A percentile compares a stretch with the other conserved stretches of the same genome.
Evolutionary conservation across 2,113 vertebrate species (phyloP).

Genomic region (Lagopus leucura): DNA sequence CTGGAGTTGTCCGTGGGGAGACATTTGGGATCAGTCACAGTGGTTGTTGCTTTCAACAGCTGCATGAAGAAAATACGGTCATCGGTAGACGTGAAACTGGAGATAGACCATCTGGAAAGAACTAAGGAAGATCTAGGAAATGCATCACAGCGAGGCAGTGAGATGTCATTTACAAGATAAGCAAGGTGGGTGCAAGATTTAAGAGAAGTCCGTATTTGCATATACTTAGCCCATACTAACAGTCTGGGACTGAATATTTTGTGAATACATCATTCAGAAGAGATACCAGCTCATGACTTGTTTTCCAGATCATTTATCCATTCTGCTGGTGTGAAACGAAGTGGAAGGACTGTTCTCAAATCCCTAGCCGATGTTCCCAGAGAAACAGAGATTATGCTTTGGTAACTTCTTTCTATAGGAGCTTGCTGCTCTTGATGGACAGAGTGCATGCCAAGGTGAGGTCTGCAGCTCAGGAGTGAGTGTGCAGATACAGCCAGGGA

Average conservation of each 20-base stretch:
- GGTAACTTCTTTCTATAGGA: neutral
- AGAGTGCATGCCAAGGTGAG: fast-evolving
- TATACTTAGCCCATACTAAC: neutral
- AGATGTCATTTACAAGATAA: neutral
- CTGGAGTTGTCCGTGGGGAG: neutral
- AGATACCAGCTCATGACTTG: neutral
- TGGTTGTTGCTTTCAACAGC: neutral
- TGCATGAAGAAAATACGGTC: neutral
- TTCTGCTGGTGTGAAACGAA: fast-evolving
- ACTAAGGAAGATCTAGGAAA: neutral
- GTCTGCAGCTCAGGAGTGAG: neutral
- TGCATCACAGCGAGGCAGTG: neutral
- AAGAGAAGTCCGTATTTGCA: neutral
- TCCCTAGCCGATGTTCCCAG: neutral
- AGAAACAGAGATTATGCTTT: neutral
- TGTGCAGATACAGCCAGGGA: neutral
- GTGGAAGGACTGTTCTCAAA: neutral
- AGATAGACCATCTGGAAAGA: neutral
- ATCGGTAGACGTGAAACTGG: neutral
- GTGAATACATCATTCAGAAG: neutral
- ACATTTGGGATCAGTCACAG: neutral
- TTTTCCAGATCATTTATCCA: neutral
- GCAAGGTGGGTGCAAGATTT: neutral
- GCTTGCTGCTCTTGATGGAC: neutral
- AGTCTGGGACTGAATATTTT: neutral